Evolutionary conservation across 1,140 invertebrate species (phyloP), one percentile per base, ranked within the genome.

Genomic region (Drosophila pandora): DNA sequence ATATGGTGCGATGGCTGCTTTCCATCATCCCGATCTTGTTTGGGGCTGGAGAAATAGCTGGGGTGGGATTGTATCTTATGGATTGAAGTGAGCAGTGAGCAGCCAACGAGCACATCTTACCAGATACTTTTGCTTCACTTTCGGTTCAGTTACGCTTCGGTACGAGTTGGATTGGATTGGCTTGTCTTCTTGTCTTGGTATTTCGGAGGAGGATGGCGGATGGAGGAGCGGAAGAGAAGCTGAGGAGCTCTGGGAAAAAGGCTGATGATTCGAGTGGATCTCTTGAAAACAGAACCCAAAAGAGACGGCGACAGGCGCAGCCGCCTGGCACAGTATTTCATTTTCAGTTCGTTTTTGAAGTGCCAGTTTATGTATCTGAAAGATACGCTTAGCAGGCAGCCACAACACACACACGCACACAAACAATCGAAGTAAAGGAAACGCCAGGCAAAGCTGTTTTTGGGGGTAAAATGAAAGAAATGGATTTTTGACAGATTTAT

Each of bases 401-500:
- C 71, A 68, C 60, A 71, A 64, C 65, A 67, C 8, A 69, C 9
- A 48, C 21, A 52, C 0, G 6, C 21, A 21, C 2, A 64, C 30
- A 56, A 12, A 59, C 43, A 59, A 62, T 55, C 73, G 56, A 37
- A 45, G 64, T 21, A 68, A 68, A 90, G 79, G 64, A 84, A 84
- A 87, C 79, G 79, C 76, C 84, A 76, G 74, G 67, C 59, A 70
- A 78, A 67, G 79, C 76, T 80, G 79, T 76, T 72, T 79, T 74
- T 59, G 75, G 82, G 78, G 64, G 64, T 69, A 57, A 91, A 87
- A 91, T 91, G 90, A 69, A 91, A 91, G 85, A 91, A 91, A 91
- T 91, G 90, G 90, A 91, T 91, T 91, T 91, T 90, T 91, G 90
- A 91, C 90, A 91, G 90, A 91, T 91, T 90, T 90, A 90, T 88